Conservation (phyloP, 1,140 invertebrate genomes). For the Chironomus tepperi region DNA sequence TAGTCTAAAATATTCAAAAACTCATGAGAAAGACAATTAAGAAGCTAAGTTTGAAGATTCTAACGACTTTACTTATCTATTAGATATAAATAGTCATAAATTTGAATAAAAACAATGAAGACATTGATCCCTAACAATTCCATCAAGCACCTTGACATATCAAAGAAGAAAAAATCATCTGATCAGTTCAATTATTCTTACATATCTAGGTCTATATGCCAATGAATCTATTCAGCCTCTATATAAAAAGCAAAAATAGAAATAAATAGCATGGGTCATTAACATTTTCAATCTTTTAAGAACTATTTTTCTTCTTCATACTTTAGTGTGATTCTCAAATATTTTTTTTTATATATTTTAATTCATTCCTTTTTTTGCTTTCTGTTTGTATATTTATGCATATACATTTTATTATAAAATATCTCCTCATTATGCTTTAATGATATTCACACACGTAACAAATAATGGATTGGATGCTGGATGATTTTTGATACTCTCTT, state of each 20-base stretch:
- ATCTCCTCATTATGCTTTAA: not conserved
- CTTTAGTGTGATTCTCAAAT: not conserved
- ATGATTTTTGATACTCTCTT: too few relatives aligned
- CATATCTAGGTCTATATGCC: not conserved
- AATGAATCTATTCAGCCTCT: not conserved
- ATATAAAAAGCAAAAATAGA: not conserved
- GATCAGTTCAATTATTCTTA: too few relatives aligned
- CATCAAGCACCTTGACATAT: too few relatives aligned
- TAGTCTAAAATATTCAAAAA: too few relatives aligned
- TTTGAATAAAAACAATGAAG: too few relatives aligned
- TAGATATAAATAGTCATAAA: too few relatives aligned
- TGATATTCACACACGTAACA: not conserved
- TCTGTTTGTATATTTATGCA: not conserved
- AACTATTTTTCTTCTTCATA: not conserved
- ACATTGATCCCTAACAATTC: too few relatives aligned
- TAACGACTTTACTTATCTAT: too few relatives aligned
- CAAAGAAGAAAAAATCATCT: too few relatives aligned
- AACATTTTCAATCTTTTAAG: not conserved
- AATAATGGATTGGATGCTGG: not conserved
- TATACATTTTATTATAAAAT: not conserved
- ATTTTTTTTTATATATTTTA: not conserved
- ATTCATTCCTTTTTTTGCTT: not conserved
- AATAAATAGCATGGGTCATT: conserved; percentile 7
- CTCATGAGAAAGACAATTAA: too few relatives aligned
- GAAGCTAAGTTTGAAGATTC: too few relatives aligned